Evolutionary conservation across 2,113 vertebrate genomes (phyloP).

Genomic region (Sapayoa aenigma): DNA sequence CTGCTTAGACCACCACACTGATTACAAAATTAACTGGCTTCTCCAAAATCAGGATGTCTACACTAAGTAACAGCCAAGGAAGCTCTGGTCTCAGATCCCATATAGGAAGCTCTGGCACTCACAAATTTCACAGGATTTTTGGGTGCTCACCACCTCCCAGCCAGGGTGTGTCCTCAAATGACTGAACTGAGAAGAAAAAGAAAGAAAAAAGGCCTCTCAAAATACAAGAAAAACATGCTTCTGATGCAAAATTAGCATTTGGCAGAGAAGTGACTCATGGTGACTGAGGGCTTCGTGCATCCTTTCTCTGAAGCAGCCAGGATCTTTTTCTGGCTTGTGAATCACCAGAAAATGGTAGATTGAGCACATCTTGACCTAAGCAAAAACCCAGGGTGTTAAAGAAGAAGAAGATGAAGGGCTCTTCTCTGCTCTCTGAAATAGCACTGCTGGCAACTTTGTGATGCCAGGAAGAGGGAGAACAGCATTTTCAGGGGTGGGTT

Average conservation of each 20-base stretch:
- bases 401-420: not conserved
- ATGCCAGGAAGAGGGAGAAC: not conserved
- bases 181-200: not conserved
- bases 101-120: not conserved
- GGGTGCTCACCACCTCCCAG: not conserved
- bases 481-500: not conserved
- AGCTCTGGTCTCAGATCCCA: not conserved
- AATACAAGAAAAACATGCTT: slow-evolving; percentile 25
- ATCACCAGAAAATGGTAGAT: slow-evolving; percentile 47
- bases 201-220: not conserved
- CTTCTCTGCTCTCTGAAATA: not conserved
- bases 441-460: not conserved
- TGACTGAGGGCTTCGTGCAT: slow-evolving; percentile 33
- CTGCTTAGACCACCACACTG: not conserved
- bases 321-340: slow-evolving; percentile 55
- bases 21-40: not conserved
- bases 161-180: slow-evolving; percentile 2
- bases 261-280: slow-evolving; percentile 49
- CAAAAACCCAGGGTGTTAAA: not conserved
- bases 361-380: slow-evolving; percentile 43
- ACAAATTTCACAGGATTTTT: slow-evolving; percentile 1
- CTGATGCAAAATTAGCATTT: slow-evolving; percentile 49
- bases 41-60: not conserved
- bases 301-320: slow-evolving; percentile 21
- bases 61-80: not conserved